Evolutionary conservation across 1,140 invertebrate species (phyloP).

Genomic region (Phthorimaea operculella): DNA sequence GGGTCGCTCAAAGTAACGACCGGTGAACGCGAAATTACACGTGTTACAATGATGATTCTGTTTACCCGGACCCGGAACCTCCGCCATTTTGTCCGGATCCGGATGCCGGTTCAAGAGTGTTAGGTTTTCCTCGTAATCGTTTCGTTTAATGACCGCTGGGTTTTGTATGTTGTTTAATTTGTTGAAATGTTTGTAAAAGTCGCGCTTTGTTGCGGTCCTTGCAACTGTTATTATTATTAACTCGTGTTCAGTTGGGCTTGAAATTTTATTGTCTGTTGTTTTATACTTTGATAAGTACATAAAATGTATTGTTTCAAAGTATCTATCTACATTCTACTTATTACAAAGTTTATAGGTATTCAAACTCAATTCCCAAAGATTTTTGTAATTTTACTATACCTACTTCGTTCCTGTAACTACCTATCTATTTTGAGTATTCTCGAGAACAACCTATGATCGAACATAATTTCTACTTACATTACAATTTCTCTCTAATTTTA

Average conservation of each 20-base stretch:
- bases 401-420: too few species aligned
- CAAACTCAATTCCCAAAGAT: too few species aligned
- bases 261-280: not conserved
- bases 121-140: constrained; percentile 51
- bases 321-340: too few species aligned
- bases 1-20: constrained; percentile 47
- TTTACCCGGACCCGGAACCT: constrained; percentile 33
- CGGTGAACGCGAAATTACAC: constrained; percentile 53
- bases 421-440: too few species aligned
- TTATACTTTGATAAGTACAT: too few species aligned
- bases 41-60: constrained; percentile 56
- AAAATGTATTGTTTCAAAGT: too few species aligned
- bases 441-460: too few species aligned
- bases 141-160: constrained; percentile 31
- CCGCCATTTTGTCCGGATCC: constrained; percentile 28
- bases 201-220: not conserved
- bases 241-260: not conserved
- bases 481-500: too few species aligned
- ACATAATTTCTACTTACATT: too few species aligned
- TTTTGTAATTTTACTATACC: too few species aligned
- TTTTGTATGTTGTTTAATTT: constrained; percentile 7
- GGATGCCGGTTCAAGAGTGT: constrained; percentile 39
- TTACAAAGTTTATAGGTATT: too few species aligned
- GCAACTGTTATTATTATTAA: not conserved
- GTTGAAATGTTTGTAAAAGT: constrained; percentile 9